These are phyloP conservation scores for Smutsia temminckii DNA, from an alignment of 2,797 vertebrate genomes.

Conservation along the genomic window DNA sequence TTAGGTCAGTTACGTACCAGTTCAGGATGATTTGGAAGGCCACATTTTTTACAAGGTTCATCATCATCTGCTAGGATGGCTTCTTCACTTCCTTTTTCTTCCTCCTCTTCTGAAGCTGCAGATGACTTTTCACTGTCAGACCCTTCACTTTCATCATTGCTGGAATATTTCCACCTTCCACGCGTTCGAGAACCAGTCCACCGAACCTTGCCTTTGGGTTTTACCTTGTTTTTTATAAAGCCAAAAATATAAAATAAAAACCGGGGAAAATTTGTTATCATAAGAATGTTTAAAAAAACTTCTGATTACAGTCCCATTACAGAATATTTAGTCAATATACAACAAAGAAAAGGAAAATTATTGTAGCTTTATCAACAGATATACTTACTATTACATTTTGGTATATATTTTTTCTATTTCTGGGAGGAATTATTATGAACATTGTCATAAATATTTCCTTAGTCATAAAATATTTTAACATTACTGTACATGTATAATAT, in stretches of 20 bases:
- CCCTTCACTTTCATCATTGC: slow-evolving; percentile 90
- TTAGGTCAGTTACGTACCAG: slow-evolving; percentile 86
- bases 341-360: slow-evolving; percentile 52
- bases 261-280: slow-evolving; percentile 27
- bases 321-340: slow-evolving; percentile 33
- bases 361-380: not conserved
- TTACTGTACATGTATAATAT: not conserved
- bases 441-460: not conserved
- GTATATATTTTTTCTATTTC: not conserved
- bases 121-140: slow-evolving; percentile 87
- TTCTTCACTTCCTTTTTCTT: slow-evolving; percentile 88
- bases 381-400: slow-evolving; percentile 28
- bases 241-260: slow-evolving; percentile 72
- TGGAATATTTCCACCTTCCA: slow-evolving; percentile 90
- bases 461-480: slow-evolving; percentile 30
- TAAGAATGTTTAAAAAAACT: not conserved
- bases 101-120: slow-evolving; percentile 87
- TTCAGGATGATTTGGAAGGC: slow-evolving; percentile 97
- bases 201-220: slow-evolving; percentile 89
- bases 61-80: slow-evolving; percentile 87
- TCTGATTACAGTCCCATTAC: not conserved
- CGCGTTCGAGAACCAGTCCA: slow-evolving; percentile 92
- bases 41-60: slow-evolving; percentile 97
- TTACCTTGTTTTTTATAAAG: slow-evolving; percentile 73
- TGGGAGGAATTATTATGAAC: slow-evolving; percentile 2